These are phyloP conservation scores for Noctuana brunneofusca DNA, from an alignment of 2,888 invertebrate genomes.

Conservation along the genomic window DNA sequence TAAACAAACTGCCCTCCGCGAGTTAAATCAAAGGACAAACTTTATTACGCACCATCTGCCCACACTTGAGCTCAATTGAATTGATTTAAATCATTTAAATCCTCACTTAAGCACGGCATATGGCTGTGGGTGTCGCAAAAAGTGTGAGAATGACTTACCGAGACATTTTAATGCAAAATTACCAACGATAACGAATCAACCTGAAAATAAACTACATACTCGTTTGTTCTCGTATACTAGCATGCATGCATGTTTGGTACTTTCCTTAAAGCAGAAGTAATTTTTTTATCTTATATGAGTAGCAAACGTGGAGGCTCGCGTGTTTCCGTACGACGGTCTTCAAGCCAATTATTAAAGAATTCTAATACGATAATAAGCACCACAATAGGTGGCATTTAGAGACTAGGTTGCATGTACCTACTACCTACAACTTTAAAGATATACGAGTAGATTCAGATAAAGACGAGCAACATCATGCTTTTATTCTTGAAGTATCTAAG, in stretches of 20 bases:
- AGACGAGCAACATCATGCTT: neutral
- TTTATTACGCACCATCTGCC: slow-evolving; percentile 25
- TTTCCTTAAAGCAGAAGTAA: too few species aligned
- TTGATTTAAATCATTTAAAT: slow-evolving; percentile 31
- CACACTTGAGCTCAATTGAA: slow-evolving; percentile 28
- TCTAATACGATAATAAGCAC: too few species aligned
- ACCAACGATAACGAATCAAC: neutral
- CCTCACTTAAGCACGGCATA: slow-evolving; percentile 17
- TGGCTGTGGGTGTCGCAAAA: slow-evolving; percentile 24
- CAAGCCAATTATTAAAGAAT: too few species aligned
- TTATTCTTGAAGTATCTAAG: too few species aligned
- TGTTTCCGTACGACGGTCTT: too few species aligned
- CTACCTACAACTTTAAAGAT: too few species aligned
- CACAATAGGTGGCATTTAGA: too few species aligned
- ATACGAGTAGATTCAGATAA: too few species aligned
- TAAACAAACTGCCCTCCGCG: neutral
- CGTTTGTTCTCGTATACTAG: neutral
- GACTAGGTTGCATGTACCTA: too few species aligned
- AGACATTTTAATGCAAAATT: neutral
- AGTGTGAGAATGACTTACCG: slow-evolving; percentile 18
- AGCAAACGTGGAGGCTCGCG: too few species aligned
- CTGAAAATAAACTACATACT: neutral
- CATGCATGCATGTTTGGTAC: too few species aligned
- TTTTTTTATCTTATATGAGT: too few species aligned
- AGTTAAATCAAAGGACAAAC: slow-evolving; percentile 3